A percentile compares a stretch with the other conserved stretches of the same genome.
phyloP scores from a whole-genome alignment of 2,797 vertebrate genomes.

The Lutjanus argentimaculatus region DNA sequence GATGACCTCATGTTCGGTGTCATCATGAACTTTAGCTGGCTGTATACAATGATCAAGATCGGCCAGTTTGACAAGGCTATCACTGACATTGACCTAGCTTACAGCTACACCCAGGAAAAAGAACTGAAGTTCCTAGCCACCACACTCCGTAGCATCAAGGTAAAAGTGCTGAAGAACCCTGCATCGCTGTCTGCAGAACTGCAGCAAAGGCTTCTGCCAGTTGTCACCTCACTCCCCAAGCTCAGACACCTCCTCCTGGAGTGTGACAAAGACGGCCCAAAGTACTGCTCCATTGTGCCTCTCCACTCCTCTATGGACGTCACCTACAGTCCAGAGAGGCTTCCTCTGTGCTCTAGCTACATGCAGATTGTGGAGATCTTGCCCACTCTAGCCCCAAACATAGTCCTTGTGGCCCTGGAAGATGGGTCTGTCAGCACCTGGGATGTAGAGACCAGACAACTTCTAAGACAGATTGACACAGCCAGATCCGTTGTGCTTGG shows the following conservation, averaged over 20 bases:
- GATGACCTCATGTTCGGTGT: constrained; percentile 97
- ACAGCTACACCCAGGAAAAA: constrained; percentile 96
- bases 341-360: constrained; percentile 94
- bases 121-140: constrained; percentile 97
- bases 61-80: constrained; percentile 97
- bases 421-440: constrained; percentile 98
- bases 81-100: constrained; percentile 95
- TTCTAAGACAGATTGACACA: constrained; percentile 96
- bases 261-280: constrained; percentile 99
- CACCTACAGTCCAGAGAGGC: constrained; percentile 96
- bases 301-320: constrained; percentile 99
- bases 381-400: constrained; percentile 94
- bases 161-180: constrained; percentile 95
- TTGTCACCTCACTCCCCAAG: constrained; percentile 97
- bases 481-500: constrained; percentile 95
- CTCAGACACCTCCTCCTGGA: constrained; percentile 97
- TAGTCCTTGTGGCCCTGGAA: constrained; percentile 95
- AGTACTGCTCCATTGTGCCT: constrained; percentile 99
- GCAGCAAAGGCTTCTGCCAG: constrained; percentile 97
- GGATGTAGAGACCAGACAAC: constrained; percentile 96
- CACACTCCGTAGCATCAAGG: constrained; percentile 94
- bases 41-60: constrained; percentile 99
- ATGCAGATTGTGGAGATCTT: constrained; percentile 97
- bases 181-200: constrained; percentile 96
- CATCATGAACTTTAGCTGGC: constrained; percentile 99